Evolutionary conservation across 2,797 vertebrate genomes (phyloP), one percentile per base, ranked within the genome.

Genomic region (Peromyscus attwateri): DNA sequence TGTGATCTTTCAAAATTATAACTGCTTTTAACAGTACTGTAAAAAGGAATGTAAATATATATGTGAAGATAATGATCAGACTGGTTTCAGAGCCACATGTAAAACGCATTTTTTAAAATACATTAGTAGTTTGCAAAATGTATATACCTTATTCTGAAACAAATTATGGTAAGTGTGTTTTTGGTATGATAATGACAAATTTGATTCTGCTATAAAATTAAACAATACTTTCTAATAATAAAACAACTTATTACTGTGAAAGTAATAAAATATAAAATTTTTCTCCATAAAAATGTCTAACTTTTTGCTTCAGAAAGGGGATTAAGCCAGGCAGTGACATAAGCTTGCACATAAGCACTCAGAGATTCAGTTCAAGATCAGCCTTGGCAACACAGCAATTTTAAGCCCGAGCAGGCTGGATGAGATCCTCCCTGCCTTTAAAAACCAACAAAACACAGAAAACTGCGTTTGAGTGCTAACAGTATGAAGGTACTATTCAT

Each of bases 41-140:
- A 64, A 89, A 60, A 96, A 64, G 40, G 94, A 95, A 57, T 84
- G 66, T 75, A 95, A 95, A 75, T 79, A 89, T 37, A 76, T 49
- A 92, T 4, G 52, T 31, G 43, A 64, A 93, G 21, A 91, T 40
- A 90, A 89, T 73, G 92, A 93, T 87, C 13, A 92, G 46, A 93
- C 6, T 66, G 6, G 4, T 88, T 95, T 89, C 25, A 95, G 19
- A 87, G 73, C n/a, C 60, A 92, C 37, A 88, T 23, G 88, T 43
- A 92, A 92, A 97, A 88, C 83, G 27, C 52, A 95, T 31, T 90
- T 87, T 94, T 52, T 55, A 14, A 12, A 31, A 87, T 19, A 83
- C 49, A 49, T 40, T 81, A 60, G 85, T 37, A 90, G 5, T 76
- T 87, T 95, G 9, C 68, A 93, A 93, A 46, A 19, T 91, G 23